Evolutionary conservation across 2,888 invertebrate species (phyloP).

Genomic region (Melanophora roralis): DNA sequence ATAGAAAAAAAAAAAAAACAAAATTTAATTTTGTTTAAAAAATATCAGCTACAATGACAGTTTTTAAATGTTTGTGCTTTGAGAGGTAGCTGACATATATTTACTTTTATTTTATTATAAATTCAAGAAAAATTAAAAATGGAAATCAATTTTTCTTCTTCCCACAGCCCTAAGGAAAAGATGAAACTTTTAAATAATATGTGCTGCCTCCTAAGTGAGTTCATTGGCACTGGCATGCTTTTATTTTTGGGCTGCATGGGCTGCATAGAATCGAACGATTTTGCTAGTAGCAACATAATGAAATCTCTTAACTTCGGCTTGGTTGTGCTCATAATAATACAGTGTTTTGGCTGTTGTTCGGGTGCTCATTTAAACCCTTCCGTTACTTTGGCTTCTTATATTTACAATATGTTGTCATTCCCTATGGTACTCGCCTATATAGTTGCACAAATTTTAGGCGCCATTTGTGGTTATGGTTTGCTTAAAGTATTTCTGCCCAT

Average conservation of each 20-base stretch:
- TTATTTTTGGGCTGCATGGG: slow-evolving; percentile 87
- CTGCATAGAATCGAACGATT: slow-evolving; percentile 74
- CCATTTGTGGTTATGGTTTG: slow-evolving; percentile 83
- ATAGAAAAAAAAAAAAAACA: not conserved
- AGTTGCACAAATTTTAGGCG: slow-evolving; percentile 83
- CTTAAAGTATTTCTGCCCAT: slow-evolving; percentile 80
- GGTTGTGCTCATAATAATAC: slow-evolving; percentile 83
- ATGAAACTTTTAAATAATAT: slow-evolving; percentile 70
- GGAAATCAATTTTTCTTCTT: not conserved
- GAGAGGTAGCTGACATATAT: slow-evolving; percentile 21
- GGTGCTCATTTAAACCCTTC: slow-evolving; percentile 88
- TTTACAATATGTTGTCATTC: slow-evolving; percentile 72
- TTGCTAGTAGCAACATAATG: slow-evolving; percentile 74
- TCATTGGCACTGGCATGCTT: slow-evolving; percentile 83
- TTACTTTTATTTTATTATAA: too few relatives aligned
- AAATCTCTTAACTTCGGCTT: slow-evolving; percentile 80
- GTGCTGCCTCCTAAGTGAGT: slow-evolving; percentile 80
- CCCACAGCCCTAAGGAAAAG: slow-evolving; percentile 21
- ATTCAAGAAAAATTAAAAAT: too few relatives aligned
- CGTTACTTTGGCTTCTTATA: slow-evolving; percentile 82
- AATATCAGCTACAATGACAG: not conserved
- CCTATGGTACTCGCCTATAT: slow-evolving; percentile 80
- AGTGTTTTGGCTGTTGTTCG: slow-evolving; percentile 87
- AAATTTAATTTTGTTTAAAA: not conserved
- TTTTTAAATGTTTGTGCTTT: slow-evolving; percentile 11